These are phyloP conservation scores for Gobionotothen gibberifrons DNA, from an alignment of 2,797 vertebrate genomes.

Conservation along the genomic window DNA sequence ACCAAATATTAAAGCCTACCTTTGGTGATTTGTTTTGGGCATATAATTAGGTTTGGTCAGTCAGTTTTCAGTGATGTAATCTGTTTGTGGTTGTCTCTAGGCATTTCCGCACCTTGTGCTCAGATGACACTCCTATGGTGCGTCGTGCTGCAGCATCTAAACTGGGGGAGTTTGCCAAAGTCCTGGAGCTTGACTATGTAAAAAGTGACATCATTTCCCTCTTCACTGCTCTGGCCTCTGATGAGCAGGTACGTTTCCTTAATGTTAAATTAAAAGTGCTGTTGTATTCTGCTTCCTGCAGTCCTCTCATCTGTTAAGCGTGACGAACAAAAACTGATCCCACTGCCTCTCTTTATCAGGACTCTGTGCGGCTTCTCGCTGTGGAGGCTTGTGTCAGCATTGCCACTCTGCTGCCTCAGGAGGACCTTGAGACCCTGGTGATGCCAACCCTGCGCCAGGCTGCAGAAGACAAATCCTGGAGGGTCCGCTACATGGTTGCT, in stretches of 20 bases:
- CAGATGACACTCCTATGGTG: constrained; percentile 91
- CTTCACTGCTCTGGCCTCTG: constrained; percentile 89
- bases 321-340: background rate
- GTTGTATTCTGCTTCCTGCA: background rate
- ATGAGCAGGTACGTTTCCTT: constrained; percentile 85
- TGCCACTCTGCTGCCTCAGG: constrained; percentile 89
- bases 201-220: constrained; percentile 91
- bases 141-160: constrained; percentile 90
- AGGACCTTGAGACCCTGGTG: constrained; percentile 90
- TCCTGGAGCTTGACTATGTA: constrained; percentile 89
- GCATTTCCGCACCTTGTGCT: constrained; percentile 90
- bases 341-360: constrained; percentile 68
- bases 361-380: constrained; percentile 91
- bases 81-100: constrained; percentile 63
- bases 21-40: background rate
- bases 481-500: constrained; percentile 91
- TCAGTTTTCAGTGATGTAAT: constrained; percentile 1
- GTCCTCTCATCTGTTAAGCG: background rate
- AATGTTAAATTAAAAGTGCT: background rate
- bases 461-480: constrained; percentile 91
- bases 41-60: background rate
- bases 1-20: background rate
- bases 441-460: constrained; percentile 91
- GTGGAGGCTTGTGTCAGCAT: constrained; percentile 94
- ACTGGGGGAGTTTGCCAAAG: constrained; percentile 90